phyloP scores from a whole-genome alignment of 2,888 invertebrate species.

The Branchellion lobata region DNA sequence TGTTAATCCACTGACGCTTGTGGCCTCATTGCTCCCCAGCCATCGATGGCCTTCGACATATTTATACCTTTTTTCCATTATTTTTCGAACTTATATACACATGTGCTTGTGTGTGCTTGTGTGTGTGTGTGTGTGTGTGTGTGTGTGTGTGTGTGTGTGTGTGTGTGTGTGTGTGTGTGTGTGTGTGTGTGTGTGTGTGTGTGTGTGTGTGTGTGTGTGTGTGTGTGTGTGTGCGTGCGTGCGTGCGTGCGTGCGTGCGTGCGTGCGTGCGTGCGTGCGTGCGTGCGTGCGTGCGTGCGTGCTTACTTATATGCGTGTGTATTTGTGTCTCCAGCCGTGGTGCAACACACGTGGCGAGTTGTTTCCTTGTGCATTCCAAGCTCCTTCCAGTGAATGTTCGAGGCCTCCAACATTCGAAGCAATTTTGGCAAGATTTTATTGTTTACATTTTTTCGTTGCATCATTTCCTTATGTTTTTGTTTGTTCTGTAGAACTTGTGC shows the following conservation, averaged over 20 bases:
- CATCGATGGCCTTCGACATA: too few species aligned
- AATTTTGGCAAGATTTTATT: too few species aligned
- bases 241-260: conserved; percentile 2
- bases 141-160: conserved; percentile 3
- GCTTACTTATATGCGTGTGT: conserved; percentile 16
- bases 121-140: conserved; percentile 28
- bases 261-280: conserved; percentile 20
- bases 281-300: conserved; percentile 15
- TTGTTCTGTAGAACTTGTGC: too few species aligned
- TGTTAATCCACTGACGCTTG: too few species aligned
- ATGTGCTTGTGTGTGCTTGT: too few species aligned
- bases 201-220: conserved; percentile 31
- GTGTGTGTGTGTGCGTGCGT: conserved; percentile 18
- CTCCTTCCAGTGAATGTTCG: too few species aligned
- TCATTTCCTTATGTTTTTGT: too few species aligned
- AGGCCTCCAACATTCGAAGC: too few species aligned
- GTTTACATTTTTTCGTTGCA: too few species aligned
- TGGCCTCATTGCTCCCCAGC: too few species aligned
- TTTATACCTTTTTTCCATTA: too few species aligned
- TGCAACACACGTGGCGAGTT: background rate
- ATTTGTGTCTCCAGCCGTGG: background rate
- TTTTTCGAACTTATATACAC: conserved; percentile 15
- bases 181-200: conserved; percentile 31
- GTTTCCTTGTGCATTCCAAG: background rate
- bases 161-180: conserved; percentile 32